Conservation (phyloP, 2,113 vertebrate genomes). For the Paramormyrops kingsleyae region DNA sequence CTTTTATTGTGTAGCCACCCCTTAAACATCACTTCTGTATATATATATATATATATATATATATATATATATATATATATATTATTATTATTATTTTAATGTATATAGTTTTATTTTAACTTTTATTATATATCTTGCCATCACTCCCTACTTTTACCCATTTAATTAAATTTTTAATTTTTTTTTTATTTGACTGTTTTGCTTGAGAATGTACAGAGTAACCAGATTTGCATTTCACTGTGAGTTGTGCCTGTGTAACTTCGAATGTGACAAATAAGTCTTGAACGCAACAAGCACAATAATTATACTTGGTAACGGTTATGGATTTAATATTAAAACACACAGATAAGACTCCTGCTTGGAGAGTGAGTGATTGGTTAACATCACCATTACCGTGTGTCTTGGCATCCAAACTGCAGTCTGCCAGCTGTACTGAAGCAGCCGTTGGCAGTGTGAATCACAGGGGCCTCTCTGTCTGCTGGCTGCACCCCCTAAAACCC, state of each 20-base stretch:
- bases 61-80: neutral
- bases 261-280: neutral
- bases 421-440: neutral
- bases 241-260: neutral
- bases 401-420: neutral
- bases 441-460: neutral
- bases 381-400: neutral
- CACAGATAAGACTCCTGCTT: neutral
- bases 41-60: neutral
- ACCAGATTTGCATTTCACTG: neutral
- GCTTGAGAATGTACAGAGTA: neutral
- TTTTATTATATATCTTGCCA: neutral
- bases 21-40: too few relatives aligned
- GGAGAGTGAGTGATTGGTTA: neutral
- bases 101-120: too few relatives aligned
- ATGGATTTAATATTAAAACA: neutral
- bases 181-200: neutral
- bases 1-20: too few relatives aligned
- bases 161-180: neutral
- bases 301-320: neutral
- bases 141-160: neutral
- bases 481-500: neutral
- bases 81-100: too few relatives aligned
- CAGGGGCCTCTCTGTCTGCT: neutral
- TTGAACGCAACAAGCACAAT: neutral